Evolutionary conservation across 2,113 vertebrate genomes (phyloP).

Genomic region (Anseranas semipalmata): DNA sequence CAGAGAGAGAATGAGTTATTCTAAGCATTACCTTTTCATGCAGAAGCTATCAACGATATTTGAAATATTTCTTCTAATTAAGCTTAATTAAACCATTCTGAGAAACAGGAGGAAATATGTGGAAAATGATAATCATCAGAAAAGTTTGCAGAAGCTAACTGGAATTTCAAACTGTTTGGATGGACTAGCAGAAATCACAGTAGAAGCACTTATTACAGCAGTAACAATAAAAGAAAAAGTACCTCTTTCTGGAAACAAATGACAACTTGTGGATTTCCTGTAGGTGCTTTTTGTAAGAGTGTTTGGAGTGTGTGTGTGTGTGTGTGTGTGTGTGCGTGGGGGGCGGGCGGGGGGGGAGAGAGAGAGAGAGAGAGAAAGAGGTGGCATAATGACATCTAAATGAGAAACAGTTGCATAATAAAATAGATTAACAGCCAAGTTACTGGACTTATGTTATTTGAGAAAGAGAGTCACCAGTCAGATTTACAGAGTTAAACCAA

Average conservation of each 20-base stretch:
- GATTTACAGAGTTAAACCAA: neutral
- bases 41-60: neutral
- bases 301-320: neutral
- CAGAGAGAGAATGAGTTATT: neutral
- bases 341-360: no score
- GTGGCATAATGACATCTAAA: neutral
- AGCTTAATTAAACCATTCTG: neutral
- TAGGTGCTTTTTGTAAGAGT: neutral
- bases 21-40: neutral
- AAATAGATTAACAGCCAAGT: neutral
- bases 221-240: neutral
- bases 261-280: neutral
- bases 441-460: neutral
- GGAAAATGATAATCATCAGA: neutral
- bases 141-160: neutral
- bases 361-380: no score
- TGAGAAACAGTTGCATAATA: neutral
- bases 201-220: neutral
- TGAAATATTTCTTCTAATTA: neutral
- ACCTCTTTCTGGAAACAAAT: neutral
- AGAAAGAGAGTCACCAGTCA: neutral
- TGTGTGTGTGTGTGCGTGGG: no score
- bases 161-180: neutral
- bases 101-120: neutral
- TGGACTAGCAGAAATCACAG: neutral